These are phyloP conservation scores for Cheilosia vulpina DNA, from an alignment of 2,888 invertebrate genomes.

Conservation along the genomic window DNA sequence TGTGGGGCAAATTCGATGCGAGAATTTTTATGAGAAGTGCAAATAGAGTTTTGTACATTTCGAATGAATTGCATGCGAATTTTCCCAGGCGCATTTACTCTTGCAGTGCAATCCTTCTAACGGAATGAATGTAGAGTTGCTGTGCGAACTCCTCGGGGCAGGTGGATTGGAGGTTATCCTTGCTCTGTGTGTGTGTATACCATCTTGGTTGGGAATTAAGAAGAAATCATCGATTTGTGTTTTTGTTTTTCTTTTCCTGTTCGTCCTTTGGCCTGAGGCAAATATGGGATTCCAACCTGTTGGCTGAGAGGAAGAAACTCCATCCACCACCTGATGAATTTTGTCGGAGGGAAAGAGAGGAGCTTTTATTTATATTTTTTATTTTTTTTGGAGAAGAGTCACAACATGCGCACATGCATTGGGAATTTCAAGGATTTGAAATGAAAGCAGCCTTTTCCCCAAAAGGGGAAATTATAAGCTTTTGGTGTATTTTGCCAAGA, in stretches of 20 bases:
- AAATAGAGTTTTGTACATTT: conserved; percentile 5
- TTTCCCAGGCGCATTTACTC: conserved; percentile 50
- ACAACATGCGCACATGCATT: conserved; percentile 4
- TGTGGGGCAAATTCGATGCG: conserved; percentile 26
- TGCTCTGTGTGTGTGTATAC: conserved; percentile 4
- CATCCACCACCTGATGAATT: conserved; percentile 70
- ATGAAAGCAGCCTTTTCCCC: neutral
- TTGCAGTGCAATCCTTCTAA: conserved; percentile 17
- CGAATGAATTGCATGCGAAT: neutral
- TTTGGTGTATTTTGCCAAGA: conserved; percentile 10
- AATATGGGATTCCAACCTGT: conserved; percentile 61
- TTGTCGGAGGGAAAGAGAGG: neutral
- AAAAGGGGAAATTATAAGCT: conserved; percentile 32
- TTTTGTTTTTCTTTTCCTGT: conserved; percentile 27
- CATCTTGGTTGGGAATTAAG: conserved; percentile 22
- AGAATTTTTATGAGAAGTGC: conserved; percentile 12
- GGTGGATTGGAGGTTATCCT: conserved; percentile 5
- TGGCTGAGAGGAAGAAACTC: conserved; percentile 53
- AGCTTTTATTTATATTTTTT: neutral
- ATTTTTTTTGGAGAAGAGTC: neutral
- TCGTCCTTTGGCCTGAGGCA: neutral
- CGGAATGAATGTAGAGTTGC: neutral
- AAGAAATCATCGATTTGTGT: conserved; percentile 45
- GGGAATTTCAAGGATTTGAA: neutral
- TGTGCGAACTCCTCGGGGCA: conserved; percentile 1